These are phyloP conservation scores for Cossypha polioptera DNA, from an alignment of 2,797 vertebrate species.

Conservation along the genomic window DNA sequence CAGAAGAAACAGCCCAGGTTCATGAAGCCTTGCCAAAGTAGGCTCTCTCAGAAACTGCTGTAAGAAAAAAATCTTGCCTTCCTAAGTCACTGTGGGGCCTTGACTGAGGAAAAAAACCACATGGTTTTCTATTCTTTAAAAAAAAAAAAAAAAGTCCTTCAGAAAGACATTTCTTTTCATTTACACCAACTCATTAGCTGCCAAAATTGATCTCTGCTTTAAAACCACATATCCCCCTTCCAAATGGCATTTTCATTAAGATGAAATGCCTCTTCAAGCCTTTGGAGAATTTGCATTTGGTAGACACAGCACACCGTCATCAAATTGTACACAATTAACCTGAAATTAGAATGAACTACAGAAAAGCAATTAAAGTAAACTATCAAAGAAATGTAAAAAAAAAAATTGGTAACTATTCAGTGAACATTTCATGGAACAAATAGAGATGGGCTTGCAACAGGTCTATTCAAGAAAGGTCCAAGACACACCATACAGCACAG, in stretches of 20 bases:
- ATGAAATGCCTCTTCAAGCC: background rate
- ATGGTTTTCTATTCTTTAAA: background rate
- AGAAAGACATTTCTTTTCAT: background rate
- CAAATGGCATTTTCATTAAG: background rate
- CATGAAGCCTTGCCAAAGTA: background rate
- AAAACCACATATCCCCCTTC: background rate
- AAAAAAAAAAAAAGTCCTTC: background rate
- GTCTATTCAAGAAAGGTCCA: background rate
- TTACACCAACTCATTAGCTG: background rate
- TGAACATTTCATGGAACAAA: background rate
- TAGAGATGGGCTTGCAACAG: background rate
- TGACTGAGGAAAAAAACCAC: background rate
- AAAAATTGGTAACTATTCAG: background rate
- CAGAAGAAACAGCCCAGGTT: background rate
- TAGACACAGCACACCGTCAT: background rate
- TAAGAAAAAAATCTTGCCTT: background rate
- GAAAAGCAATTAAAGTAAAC: background rate
- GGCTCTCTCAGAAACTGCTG: background rate
- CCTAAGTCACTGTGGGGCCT: background rate
- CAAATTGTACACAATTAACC: background rate
- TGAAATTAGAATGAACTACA: conserved; percentile 6
- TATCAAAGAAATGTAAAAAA: background rate
- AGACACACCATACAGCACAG: accelerated
- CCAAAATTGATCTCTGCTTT: conserved; percentile 2
- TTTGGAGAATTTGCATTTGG: background rate